Evolutionary conservation across 2,797 vertebrate genomes (phyloP).

Genomic region (Hippopotamyrus pictus): DNA sequence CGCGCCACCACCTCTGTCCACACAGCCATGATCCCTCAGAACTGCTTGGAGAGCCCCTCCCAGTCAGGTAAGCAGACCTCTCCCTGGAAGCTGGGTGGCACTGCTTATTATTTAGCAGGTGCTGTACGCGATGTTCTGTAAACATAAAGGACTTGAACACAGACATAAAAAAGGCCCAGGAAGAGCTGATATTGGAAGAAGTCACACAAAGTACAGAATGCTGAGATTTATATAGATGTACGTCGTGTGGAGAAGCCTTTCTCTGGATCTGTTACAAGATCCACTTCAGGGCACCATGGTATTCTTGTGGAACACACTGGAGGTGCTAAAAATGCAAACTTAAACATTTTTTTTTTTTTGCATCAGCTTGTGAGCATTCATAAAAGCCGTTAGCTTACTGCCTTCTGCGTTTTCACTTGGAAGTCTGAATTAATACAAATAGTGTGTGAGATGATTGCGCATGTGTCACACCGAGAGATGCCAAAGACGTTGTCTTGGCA

Average conservation of each 20-base stretch:
- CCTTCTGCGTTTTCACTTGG: background rate
- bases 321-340: background rate
- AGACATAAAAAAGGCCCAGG: background rate
- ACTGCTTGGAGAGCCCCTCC: slow-evolving; percentile 77
- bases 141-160: background rate
- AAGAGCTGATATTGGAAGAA: background rate
- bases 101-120: background rate
- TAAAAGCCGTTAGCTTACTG: background rate
- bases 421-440: background rate
- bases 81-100: background rate
- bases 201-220: background rate
- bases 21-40: slow-evolving; percentile 68
- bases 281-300: background rate
- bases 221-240: background rate
- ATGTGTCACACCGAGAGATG: background rate
- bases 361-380: background rate
- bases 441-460: background rate
- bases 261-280: background rate
- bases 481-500: background rate
- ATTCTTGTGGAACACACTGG: background rate
- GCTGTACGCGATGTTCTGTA: background rate
- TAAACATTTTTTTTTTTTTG: background rate
- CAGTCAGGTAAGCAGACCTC: slow-evolving; percentile 70
- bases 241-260: background rate
- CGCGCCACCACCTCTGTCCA: slow-evolving; percentile 76